phyloP scores from a whole-genome alignment of 1,140 invertebrate species.

The Drosophila carrolli region DNA sequence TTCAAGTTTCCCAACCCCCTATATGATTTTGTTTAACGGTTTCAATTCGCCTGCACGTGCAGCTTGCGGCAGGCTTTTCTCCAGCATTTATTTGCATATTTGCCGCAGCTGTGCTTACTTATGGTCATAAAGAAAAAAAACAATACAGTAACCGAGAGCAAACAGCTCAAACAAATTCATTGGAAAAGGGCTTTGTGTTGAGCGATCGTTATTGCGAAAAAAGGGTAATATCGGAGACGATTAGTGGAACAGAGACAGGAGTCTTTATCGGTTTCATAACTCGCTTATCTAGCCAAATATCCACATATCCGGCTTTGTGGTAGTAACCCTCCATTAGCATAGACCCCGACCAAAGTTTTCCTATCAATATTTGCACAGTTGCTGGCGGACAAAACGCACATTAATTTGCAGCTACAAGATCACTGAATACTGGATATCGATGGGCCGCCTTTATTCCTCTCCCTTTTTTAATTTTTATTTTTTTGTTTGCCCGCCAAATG shows the following conservation, averaged over 20 bases:
- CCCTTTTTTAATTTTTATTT: slow-evolving; percentile 15
- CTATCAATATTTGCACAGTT: slow-evolving; percentile 72
- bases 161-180: slow-evolving; percentile 25
- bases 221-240: slow-evolving; percentile 11
- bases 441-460: slow-evolving; percentile 7
- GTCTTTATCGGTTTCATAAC: slow-evolving; percentile 27
- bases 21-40: neutral
- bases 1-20: slow-evolving; percentile 23
- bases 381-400: slow-evolving; percentile 19
- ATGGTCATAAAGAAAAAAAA: slow-evolving; percentile 53
- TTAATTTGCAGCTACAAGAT: slow-evolving; percentile 78
- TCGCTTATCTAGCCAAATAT: slow-evolving; percentile 31
- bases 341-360: slow-evolving; percentile 44
- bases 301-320: slow-evolving; percentile 29
- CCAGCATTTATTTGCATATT: slow-evolving; percentile 70
- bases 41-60: slow-evolving; percentile 62
- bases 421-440: slow-evolving; percentile 65
- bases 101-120: slow-evolving; percentile 77
- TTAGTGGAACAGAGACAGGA: neutral
- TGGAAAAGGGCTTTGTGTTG: slow-evolving; percentile 30
- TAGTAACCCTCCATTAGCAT: slow-evolving; percentile 55
- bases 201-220: slow-evolving; percentile 16
- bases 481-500: slow-evolving; percentile 60
- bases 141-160: slow-evolving; percentile 22
- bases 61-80: slow-evolving; percentile 25